Evolutionary conservation across 1,140 invertebrate genomes (phyloP).

Genomic region (Drosophila baimaii): DNA sequence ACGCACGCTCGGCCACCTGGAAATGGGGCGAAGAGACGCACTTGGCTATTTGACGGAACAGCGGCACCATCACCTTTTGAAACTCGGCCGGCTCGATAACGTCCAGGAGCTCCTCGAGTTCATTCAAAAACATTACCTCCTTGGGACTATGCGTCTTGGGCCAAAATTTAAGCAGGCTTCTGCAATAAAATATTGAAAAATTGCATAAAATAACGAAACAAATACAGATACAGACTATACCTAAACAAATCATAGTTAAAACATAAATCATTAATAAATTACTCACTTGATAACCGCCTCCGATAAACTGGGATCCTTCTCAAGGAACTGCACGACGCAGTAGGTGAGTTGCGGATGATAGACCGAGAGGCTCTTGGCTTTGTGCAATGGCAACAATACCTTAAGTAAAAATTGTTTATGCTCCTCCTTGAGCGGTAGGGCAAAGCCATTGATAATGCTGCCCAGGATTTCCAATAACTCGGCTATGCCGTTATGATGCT

Average conservation of each 20-base stretch:
- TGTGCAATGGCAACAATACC: constrained; percentile 96
- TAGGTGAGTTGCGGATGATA: constrained; percentile 99
- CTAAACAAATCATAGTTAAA: too few relatives aligned
- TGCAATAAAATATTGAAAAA: constrained; percentile 62
- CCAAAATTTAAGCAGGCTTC: constrained; percentile 97
- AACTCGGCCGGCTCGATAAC: constrained; percentile 99
- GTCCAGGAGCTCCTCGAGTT: constrained; percentile 97
- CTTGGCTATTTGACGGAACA: constrained; percentile 97
- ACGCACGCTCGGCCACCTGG: constrained; percentile 97
- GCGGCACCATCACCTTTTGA: constrained; percentile 97
- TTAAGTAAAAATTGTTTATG: constrained; percentile 95
- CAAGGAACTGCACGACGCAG: constrained; percentile 98
- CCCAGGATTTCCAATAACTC: constrained; percentile 99
- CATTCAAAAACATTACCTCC: constrained; percentile 98
- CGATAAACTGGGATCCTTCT: constrained; percentile 97
- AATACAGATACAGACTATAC: too few relatives aligned
- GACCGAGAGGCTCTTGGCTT: constrained; percentile 97
- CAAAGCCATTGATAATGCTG: constrained; percentile 99
- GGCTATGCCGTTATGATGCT: constrained; percentile 99
- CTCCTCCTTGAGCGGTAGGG: constrained; percentile 96
- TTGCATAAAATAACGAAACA: background rate
- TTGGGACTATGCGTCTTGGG: constrained; percentile 99
- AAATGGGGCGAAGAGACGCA: constrained; percentile 99
- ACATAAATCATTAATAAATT: too few relatives aligned
- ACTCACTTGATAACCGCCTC: constrained; percentile 93